Evolutionary conservation across 1,140 invertebrate genomes (phyloP), one percentile per base, ranked within the genome.

Genomic region (Aplysia californica): DNA sequence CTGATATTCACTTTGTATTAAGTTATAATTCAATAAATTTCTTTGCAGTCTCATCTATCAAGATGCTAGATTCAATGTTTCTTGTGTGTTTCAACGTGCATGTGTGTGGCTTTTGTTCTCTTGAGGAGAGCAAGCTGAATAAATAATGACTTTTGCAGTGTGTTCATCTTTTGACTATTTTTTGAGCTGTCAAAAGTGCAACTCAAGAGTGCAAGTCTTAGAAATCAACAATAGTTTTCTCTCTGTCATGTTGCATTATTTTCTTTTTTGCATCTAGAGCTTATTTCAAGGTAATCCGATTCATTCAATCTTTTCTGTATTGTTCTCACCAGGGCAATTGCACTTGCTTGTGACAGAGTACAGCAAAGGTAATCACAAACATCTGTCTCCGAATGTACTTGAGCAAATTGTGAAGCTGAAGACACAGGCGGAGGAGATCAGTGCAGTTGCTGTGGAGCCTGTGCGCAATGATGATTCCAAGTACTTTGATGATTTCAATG

Each of bases 291-390:
- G 31, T 21, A 50, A 29, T 64, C 26, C n/a, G 38, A 39, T 26
- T 44, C 21, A 59, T 20, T 59, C 29, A 26, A 31, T 66, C 71
- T 71, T 56, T 23, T 76, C 3, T 76, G 67, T n/a, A n/a, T n/a
- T n/a, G n/a, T n/a, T 75, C 38, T 39, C 79, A 82, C n/a, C 78
- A 89, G 87, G 87, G 66, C 87, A 89, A 44, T 56, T 87, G 5
- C 70, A 77, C 33, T 39, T 80, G 35, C 66, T 88, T 6, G 21
- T 87, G 55, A 64, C 80, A 18, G 80, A 85, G 50, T 79, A 83
- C 75, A 56, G 76, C 2, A 72, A 78, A 50, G 83, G 83, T 4
- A 65, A 78, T 23, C 79, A 83, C 29, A 41, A 74, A 6, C 74
- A 79, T 21, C 31, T 86, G 15, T 35, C 78, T 15, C 20, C 61